phyloP scores from a whole-genome alignment of 1,140 invertebrate species.

The Drosophila orosa region DNA sequence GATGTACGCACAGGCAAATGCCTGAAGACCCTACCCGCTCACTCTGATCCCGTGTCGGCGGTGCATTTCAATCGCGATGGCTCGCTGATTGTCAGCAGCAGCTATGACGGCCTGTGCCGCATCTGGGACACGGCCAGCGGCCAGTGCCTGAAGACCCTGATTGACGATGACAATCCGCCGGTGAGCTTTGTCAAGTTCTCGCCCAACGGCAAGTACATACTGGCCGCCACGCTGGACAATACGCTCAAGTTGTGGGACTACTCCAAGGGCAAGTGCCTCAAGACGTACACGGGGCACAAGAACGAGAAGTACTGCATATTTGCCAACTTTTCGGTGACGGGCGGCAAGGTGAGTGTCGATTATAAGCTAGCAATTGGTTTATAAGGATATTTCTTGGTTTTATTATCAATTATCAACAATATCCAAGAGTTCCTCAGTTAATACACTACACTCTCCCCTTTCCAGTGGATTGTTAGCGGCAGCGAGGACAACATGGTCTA shows the following conservation, averaged over 20 bases:
- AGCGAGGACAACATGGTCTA: constrained; percentile 99
- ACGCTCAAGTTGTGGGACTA: constrained; percentile 99
- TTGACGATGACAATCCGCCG: constrained; percentile 98
- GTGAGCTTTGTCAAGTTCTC: constrained; percentile 99
- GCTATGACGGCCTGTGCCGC: constrained; percentile 99
- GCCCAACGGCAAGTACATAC: constrained; percentile 99
- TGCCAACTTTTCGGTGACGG: constrained; percentile 99
- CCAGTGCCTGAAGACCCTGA: constrained; percentile 98
- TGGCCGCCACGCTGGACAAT: constrained; percentile 99
- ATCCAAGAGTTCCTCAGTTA: background rate
- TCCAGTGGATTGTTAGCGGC: constrained; percentile 98
- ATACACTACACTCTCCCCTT: background rate
- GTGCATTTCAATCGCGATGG: constrained; percentile 99
- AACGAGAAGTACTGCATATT: constrained; percentile 99
- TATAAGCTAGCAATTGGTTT: no score
- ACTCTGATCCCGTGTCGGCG: constrained; percentile 99
- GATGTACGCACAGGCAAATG: constrained; percentile 99
- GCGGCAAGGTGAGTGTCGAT: constrained; percentile 93
- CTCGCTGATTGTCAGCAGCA: constrained; percentile 98
- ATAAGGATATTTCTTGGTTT: background rate
- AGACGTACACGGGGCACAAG: constrained; percentile 98
- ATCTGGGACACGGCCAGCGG: constrained; percentile 99
- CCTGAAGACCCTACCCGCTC: constrained; percentile 98
- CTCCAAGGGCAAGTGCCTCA: constrained; percentile 98
- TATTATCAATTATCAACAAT: background rate